Base-by-base conservation (phyloP, 2,113 vertebrate species). In the Corythornis madagascariensis region DNA sequence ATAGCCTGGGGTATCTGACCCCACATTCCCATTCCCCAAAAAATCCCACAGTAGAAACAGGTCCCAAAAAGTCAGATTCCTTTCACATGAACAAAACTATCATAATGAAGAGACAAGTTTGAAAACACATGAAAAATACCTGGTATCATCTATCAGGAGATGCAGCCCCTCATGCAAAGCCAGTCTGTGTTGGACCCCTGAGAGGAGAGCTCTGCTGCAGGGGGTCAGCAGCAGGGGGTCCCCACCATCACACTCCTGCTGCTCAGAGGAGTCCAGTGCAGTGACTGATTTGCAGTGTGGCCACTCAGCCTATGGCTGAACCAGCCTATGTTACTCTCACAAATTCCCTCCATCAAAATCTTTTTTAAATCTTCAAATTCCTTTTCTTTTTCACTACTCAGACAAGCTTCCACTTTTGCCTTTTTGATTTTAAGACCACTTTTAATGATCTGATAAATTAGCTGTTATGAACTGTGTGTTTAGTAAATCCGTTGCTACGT, bases 1-100 rank as follows among this genome's bases (percentile, higher is more conserved):
- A 5, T 4, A 21, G 18, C 20, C 63, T 55, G 22, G 35, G 59
- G 5, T 40, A 84, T 22, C 43, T 67, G 66, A 85, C 6, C 33
- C 28, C 3, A 0, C 28, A 50, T 7, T 2, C 5, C 11, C 28
- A 57, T 76, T 4, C 5, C 29, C 31, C 1, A 0, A 1, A 55
- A 85, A 85, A 28, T 13, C 28, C 50, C 35, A 16, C 21, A 13
- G 10, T 16, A 9, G 12, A 80, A 83, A 50, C 0, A 67, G 11
- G 9, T 31, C 48, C 57, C 59, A 18, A 18, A 4, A 73, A 60
- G 14, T 24, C 26, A 50, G 17, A 79, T 47, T 65, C 0, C 2
- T 61, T 93, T 65, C 60, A 40, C 12, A 26, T 35, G 24, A 79
- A 59, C 0, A 2, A 60, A 33, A 64, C 9, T 19, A 56, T 14